These are phyloP conservation scores for Encarsia formosa DNA, from an alignment of 2,888 invertebrate species.

Conservation along the genomic window DNA sequence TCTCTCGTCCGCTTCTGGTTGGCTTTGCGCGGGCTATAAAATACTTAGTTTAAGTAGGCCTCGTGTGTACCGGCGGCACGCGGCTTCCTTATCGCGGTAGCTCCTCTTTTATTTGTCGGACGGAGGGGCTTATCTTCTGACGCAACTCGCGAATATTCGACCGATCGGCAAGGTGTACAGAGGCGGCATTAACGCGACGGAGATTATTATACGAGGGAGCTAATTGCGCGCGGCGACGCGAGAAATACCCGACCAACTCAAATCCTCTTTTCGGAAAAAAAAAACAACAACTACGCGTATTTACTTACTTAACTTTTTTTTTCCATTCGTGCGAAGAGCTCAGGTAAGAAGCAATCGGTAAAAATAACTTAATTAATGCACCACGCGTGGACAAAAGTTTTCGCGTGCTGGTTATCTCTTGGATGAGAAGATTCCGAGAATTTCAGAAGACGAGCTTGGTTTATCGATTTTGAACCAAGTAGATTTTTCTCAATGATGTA, in stretches of 20 bases:
- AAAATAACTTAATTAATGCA: slow-evolving; percentile 48
- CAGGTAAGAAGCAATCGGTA: slow-evolving; percentile 31
- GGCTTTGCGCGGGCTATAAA: slow-evolving; percentile 8
- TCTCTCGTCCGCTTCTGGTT: slow-evolving; percentile 1
- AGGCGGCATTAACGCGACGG: slow-evolving; percentile 25
- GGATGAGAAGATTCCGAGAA: too few relatives aligned
- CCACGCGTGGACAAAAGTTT: too few relatives aligned
- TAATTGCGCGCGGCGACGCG: slow-evolving; percentile 34
- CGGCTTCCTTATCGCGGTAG: not conserved
- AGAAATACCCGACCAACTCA: slow-evolving; percentile 26
- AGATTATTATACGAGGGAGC: slow-evolving; percentile 30
- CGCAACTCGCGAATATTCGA: not conserved
- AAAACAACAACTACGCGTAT: not conserved
- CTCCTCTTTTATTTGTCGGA: not conserved
- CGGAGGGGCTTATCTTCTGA: not conserved
- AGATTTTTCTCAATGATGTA: too few relatives aligned
- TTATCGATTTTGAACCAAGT: too few relatives aligned
- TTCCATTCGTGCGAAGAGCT: not conserved
- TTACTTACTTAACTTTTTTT: not conserved
- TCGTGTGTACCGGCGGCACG: too few relatives aligned
- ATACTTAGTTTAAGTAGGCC: slow-evolving; percentile 24
- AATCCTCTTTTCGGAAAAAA: not conserved
- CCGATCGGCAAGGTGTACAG: not conserved
- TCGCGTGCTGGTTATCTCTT: too few relatives aligned
- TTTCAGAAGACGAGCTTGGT: too few relatives aligned